Evolutionary conservation across 1,140 invertebrate species (phyloP), one percentile per base, ranked within the genome.

Genomic region (Geopemphigus sp.): DNA sequence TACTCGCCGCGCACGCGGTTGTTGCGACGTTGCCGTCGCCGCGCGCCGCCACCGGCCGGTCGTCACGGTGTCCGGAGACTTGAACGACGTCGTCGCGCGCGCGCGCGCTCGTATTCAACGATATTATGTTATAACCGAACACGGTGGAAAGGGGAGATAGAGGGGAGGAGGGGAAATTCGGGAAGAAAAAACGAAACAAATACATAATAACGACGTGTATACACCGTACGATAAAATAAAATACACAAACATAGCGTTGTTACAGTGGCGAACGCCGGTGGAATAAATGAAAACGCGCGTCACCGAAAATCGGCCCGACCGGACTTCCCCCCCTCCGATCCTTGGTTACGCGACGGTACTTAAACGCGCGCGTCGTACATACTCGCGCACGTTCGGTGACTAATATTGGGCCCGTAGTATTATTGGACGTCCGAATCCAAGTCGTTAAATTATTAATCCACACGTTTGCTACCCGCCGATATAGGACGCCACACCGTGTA

Each of bases 11-110:
- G 73, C n/a, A 19, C 32, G 15, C 66, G 66, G 66, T 78, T 78
- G 78, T 66, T 80, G 78, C 78, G 78, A 80, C 61, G 78, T 68
- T 80, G 78, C 64, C 74, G 26, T 0, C 45, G 47, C 53, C 29
- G 80, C 56, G 12, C 45, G 63, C 61, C 19, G 53, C 53, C 72
- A 54, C 63, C 72, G 72, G 64, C 66, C 59, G 59, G 50, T 70
- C 47, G 50, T 70, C 47, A 66, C 53, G 78, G 61, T 57, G 78
- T 50, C 8, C 78, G 78, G 78, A 80, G 78, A 66, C 78, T 70
- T 61, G 72, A 72, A 63, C 56, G 80, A 72, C 63, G 39, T n/a
- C 72, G 26, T n/a, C 24, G 22, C 32, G 24, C 6, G 56, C 32
- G 19, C 14, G 32, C 26, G 24, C 29, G n/a, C 3, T 39, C 32